Evolutionary conservation across 2,888 invertebrate species (phyloP), one percentile per base, ranked within the genome.

Genomic region (Cephus nigrinus): DNA sequence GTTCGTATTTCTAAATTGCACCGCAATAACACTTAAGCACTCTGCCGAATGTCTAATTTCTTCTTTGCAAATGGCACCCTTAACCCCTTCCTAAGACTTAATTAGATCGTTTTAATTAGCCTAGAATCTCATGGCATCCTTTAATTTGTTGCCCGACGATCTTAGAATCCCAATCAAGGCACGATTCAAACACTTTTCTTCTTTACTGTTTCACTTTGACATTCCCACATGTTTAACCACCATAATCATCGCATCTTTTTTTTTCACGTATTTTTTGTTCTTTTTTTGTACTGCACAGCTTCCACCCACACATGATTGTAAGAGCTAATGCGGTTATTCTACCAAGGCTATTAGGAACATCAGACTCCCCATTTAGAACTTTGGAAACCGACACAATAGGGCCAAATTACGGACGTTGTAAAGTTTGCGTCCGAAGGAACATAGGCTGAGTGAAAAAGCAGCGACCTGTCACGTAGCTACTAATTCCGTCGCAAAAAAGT

Each of bases 401-500:
- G 9, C 55, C 55, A 23, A 55, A 55, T 55, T 55, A 55, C 55
- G 55, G 55, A 55, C 23, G 55, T 55, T 55, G 55, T 55, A 55
- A 55, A 55, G 55, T 55, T 55, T 55, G 55, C 55, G 9, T 23
- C 55, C 55, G 55, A 55, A 23, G 55, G 23, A 23, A 23, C 9
- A 23, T 55, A 55, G 23, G 55, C 55, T 55, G 55, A 55, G 23
- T 55, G 55, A 55, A 55, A 55, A 55, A 23, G 55, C 23, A 9
- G 15, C 55, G 55, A 55, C 55, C 55, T 55, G 55, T 55, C 55
- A 55, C 55, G 55, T 23, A 55, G 55, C 71, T 77, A 77, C 32
- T 74, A 74, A 77, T 77, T 77, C 74, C 74, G 30, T 12, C n/a
- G 30, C 68, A 31, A 68, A 74, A 33, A 35, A 73, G 71, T 75